Evolutionary conservation across 1,140 invertebrate genomes (phyloP).

Genomic region (Mizuhopecten yessoensis): DNA sequence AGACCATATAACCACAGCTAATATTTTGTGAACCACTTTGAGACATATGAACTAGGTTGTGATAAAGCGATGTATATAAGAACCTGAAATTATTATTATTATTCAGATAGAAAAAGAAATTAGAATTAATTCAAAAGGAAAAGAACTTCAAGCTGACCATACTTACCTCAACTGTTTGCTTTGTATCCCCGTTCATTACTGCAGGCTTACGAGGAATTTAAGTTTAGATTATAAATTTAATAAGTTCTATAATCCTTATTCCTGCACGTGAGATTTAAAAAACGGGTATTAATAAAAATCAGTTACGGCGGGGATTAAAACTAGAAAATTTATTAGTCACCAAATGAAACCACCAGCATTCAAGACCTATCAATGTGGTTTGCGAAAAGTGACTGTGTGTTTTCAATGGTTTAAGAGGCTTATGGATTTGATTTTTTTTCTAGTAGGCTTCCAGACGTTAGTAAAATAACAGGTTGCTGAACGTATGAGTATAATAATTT

Average conservation of each 20-base stretch:
- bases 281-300: background rate
- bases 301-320: background rate
- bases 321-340: background rate
- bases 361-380: background rate
- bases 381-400: background rate
- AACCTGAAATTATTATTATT: no score
- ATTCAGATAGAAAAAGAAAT: no score
- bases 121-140: no score
- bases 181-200: background rate
- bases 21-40: no score
- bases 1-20: no score
- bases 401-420: background rate
- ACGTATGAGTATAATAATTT: background rate
- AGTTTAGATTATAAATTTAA: background rate
- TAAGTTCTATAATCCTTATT: background rate
- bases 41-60: no score
- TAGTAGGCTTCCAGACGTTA: background rate
- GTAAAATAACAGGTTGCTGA: background rate
- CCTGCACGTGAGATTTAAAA: slow-evolving; percentile 2
- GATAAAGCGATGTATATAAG: no score
- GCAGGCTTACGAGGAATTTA: no score
- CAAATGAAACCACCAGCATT: background rate
- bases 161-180: background rate
- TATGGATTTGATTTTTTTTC: slow-evolving; percentile 5
- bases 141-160: no score